Percentiles rank a stretch among this genome's conserved stretches.
Conservation (phyloP, 2,113 vertebrate genomes). For the Chloroceryle aenea region DNA sequence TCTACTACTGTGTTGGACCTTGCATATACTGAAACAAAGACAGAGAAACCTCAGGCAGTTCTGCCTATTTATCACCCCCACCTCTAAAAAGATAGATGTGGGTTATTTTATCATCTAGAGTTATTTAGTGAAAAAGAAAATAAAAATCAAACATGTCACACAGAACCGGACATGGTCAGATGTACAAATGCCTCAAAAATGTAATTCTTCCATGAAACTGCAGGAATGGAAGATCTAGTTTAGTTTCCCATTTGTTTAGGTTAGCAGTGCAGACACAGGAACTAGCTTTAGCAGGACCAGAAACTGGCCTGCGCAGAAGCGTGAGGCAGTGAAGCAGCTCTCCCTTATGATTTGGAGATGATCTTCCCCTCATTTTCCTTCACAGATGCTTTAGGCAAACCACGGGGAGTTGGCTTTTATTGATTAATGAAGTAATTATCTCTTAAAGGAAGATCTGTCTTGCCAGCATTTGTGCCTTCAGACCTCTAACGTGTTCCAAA, state of each 20-base stretch:
- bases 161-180: neutral
- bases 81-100: neutral
- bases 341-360: neutral
- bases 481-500: neutral
- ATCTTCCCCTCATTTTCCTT: neutral
- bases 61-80: neutral
- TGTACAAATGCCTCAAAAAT: neutral
- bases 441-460: neutral
- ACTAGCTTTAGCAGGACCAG: neutral
- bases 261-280: neutral
- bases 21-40: neutral
- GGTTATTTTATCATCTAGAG: neutral
- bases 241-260: neutral
- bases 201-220: neutral
- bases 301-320: neutral
- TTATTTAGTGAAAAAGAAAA: neutral
- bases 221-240: neutral
- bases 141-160: neutral
- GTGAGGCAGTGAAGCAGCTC: neutral
- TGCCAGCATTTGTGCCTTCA: neutral
- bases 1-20: neutral
- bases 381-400: neutral
- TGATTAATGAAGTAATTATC: neutral
- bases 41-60: neutral
- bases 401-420: neutral